Evolutionary conservation across 35 echinoderm and acorn worm species (phyloP).

Genomic region (Anneissia japonica): DNA sequence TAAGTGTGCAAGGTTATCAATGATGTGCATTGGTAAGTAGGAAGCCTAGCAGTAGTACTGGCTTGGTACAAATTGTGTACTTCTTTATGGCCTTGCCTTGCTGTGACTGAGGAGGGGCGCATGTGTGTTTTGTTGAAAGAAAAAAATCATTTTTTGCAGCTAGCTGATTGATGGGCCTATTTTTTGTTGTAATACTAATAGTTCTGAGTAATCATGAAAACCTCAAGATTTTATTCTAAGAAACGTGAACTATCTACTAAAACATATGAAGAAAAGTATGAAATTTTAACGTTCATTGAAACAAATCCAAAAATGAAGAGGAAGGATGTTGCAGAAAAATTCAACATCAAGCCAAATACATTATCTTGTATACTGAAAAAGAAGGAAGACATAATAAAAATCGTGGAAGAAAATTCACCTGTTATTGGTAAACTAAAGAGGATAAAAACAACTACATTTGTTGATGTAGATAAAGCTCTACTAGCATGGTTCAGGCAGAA

Average conservation of each 20-base stretch:
- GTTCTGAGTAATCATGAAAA: too few species aligned
- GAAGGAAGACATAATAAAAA: constrained; percentile 25
- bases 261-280: constrained; percentile 35
- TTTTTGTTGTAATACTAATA: too few species aligned
- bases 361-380: constrained; percentile 5
- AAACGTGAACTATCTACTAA: constrained; percentile 29
- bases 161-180: too few species aligned
- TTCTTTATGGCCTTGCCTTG: too few species aligned
- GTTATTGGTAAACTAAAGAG: constrained; percentile 20
- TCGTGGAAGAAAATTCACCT: constrained; percentile 11
- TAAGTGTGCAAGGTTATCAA: too few species aligned
- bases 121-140: too few species aligned
- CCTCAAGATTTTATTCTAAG: too few species aligned
- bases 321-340: constrained; percentile 7
- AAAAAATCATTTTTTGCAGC: too few species aligned
- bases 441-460: constrained; percentile 1
- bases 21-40: too few species aligned
- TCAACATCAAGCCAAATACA: constrained; percentile 4
- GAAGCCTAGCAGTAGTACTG: too few species aligned
- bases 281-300: constrained; percentile 19
- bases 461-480: constrained; percentile 20
- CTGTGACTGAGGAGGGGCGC: too few species aligned
- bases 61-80: too few species aligned
- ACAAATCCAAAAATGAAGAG: constrained; percentile 3
- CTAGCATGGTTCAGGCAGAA: constrained; percentile 31